A percentile compares a stretch with the other conserved stretches of the same genome.
Conservation (phyloP, 2,888 invertebrate species). For the Chloroclystis v-ata region DNA sequence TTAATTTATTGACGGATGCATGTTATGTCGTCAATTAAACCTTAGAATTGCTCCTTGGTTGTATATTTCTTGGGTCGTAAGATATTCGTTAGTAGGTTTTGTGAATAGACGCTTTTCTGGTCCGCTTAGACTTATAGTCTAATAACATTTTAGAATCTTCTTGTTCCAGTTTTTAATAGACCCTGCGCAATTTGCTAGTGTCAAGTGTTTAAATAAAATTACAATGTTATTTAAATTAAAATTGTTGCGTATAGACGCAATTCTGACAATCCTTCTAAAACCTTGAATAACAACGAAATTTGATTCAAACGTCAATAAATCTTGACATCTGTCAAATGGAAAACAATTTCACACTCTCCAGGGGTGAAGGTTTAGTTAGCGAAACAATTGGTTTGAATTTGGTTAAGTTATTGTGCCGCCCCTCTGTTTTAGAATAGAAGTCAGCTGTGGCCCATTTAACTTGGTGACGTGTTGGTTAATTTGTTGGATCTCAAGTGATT, state of each 20-base stretch:
- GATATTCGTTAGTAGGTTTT: no score
- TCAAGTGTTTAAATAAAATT: no score
- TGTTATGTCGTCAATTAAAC: slow-evolving; percentile 34
- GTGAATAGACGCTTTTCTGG: no score
- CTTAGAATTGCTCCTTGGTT: slow-evolving; percentile 27
- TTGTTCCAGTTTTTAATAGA: no score
- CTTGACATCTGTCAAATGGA: slow-evolving; percentile 21
- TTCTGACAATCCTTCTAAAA: no score
- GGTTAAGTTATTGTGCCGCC: slow-evolving; percentile 48
- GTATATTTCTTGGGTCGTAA: no score
- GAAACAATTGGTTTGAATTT: slow-evolving; percentile 63
- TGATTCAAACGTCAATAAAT: slow-evolving; percentile 9
- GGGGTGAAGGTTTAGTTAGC: slow-evolving; percentile 45
- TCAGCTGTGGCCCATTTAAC: slow-evolving; percentile 62
- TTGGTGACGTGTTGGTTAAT: slow-evolving; percentile 24
- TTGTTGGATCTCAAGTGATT: slow-evolving; percentile 3
- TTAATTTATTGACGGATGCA: slow-evolving; percentile 55
- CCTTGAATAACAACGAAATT: no score
- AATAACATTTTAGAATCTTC: no score
- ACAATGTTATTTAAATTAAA: no score
- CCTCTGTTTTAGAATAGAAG: slow-evolving; percentile 50
- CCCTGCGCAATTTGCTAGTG: no score
- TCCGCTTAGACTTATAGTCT: no score
- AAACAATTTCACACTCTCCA: slow-evolving; percentile 30
- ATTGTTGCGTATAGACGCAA: no score